These are phyloP conservation scores for Tetramorium parvispinum DNA, from an alignment of 1,140 invertebrate species.

Conservation along the genomic window DNA sequence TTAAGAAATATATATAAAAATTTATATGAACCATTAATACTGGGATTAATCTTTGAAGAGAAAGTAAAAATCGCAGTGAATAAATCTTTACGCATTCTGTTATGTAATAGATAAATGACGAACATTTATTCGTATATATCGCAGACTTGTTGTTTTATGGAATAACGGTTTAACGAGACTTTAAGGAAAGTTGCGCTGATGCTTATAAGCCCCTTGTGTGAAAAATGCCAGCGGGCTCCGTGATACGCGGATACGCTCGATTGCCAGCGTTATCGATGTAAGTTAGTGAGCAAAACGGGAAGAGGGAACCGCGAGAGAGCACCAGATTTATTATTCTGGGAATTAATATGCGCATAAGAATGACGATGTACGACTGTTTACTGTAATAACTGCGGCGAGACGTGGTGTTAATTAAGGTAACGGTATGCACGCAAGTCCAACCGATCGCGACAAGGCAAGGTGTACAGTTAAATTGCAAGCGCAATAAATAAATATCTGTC, in stretches of 20 bases:
- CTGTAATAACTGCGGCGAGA: conserved; percentile 56
- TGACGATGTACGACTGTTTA: conserved; percentile 58
- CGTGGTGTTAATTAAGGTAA: conserved; percentile 57
- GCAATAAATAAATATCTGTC: conserved; percentile 56
- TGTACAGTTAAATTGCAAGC: conserved; percentile 55
- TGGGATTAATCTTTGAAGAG: neutral
- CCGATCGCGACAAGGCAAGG: conserved; percentile 38
- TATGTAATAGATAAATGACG: neutral
- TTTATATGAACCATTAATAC: too few species aligned
- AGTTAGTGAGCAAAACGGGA: neutral
- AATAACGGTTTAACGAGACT: conserved; percentile 11
- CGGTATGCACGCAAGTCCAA: conserved; percentile 43
- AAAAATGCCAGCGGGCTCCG: neutral
- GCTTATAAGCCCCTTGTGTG: neutral
- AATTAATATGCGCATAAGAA: conserved; percentile 59
- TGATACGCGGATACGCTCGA: conserved; percentile 30
- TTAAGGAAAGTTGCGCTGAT: neutral
- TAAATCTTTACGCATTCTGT: neutral
- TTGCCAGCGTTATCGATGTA: conserved; percentile 36
- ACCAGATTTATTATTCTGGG: conserved; percentile 59
- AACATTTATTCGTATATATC: neutral
- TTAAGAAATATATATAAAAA: too few species aligned
- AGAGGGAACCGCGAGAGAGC: conserved; percentile 35
- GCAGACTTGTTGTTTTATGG: conserved; percentile 3
- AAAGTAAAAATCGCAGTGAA: neutral